Evolutionary conservation across 2,113 vertebrate genomes (phyloP), one percentile per base, ranked within the genome.

Genomic region (Eidolon helvum): DNA sequence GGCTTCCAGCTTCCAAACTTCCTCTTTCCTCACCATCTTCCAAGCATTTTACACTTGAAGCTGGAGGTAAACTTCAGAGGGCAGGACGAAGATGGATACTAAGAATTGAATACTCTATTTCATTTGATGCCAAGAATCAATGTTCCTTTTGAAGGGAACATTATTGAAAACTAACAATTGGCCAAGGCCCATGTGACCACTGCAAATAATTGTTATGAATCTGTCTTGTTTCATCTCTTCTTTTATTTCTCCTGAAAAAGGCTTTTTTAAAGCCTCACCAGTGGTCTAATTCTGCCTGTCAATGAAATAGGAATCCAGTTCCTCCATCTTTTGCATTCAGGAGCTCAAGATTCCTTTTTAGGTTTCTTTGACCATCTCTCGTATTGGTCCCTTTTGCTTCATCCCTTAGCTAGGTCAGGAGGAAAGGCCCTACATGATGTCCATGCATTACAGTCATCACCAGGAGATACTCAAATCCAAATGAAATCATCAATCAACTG

Each of bases 191-290:
- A 38, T 6, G 3, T 63, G 75, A 92, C 59, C 30, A 10, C 43
- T 68, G 38, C 8, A 50, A 57, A 80, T 82, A 69, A 66, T 10
- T 75, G 15, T 48, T 94, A 45, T 57, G 59, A 35, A 82, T 79
- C 55, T 87, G 8, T 57, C 26, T 87, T 74, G 40, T 38, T 40
- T 96, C 63, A 59, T 84, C 35, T 83, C 77, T 71, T 53, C 18
- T 94, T 85, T 87, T 28, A 88, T 85, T 69, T 91, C 55, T 96
- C 50, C 40, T 48, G 15, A 95, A 89, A 89, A 91, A 43, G 26
- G 50, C 4, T 21, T 92, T 93, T 91, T 33, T 33, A 85, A 94
- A 84, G 50, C 48, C 22, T 93, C 1, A 0, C 38, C 63, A 45
- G 9, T 38, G 1, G 2, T 71, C 78, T 84, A 43, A 61, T 65